Evolutionary conservation across 2,797 vertebrate species (phyloP), one percentile per base, ranked within the genome.

Genomic region (Loriculus beryllinus): DNA sequence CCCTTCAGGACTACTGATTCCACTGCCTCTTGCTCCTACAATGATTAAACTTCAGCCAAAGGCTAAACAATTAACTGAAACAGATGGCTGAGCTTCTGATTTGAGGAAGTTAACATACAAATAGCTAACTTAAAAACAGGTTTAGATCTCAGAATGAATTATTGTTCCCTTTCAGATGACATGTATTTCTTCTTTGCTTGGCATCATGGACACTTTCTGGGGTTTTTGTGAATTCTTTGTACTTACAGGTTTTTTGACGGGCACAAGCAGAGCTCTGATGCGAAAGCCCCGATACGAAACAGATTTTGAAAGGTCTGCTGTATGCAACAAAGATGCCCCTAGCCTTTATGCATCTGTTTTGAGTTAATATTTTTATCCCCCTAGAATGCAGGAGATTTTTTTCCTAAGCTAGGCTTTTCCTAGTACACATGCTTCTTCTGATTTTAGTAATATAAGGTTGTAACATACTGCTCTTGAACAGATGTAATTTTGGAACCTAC

Each of bases 291-390:
- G 2, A 37, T 20, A 54, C 5, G 49, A 90, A 92, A 54, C n/a
- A 78, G 60, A 51, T 86, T 93, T 82, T 67, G 49, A 82, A 92
- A 56, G 78, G 74, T 62, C 29, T 23, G 28, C 48, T 82, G 54
- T 33, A 40, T 39, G 14, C 86, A 90, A 82, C 63, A 64, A 83
- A 84, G 79, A 65, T 40, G 59, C 40, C 37, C 40, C 42, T 29
- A 70, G 81, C 68, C 52, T 42, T 89, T 47, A 33, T 45, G 14
- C 62, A 90, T 92, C 76, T 96, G 79, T 43, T 92, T 92, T 88
- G 70, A 85, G 48, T 96, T 94, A 93, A 67, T 92, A 57, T 56
- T 95, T 90, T 79, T 91, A 91, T 96, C 63, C 92, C 51, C n/a
- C 88, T 56, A 82, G 91, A 95, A 82, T 29, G 92, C 39, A 83